Conservation (phyloP, 2,113 vertebrate species). For the Lichenostomus cassidix region DNA sequence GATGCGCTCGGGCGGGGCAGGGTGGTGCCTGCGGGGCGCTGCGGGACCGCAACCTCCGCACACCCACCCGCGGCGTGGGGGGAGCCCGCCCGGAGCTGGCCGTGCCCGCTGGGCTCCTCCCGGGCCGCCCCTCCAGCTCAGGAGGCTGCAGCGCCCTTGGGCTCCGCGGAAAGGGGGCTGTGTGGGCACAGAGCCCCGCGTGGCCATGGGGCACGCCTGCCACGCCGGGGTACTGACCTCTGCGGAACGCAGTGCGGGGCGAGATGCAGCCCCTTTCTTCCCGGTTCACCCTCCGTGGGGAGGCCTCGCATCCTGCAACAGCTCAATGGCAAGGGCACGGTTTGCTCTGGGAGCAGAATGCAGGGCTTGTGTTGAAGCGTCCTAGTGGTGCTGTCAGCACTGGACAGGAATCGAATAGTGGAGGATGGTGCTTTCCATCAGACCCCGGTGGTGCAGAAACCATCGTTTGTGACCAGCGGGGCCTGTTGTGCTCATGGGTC, state of each 20-base stretch:
- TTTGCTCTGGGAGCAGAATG: not conserved
- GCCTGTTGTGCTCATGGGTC: not conserved
- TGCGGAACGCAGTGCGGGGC: not conserved
- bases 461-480: rapidly evolving
- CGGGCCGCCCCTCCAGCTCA: not conserved
- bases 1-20: not conserved
- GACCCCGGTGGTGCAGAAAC: not conserved
- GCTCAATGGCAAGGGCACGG: rapidly evolving
- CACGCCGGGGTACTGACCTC: not conserved
- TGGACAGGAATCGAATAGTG: rapidly evolving
- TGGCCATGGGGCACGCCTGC: not conserved
- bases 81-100: not conserved
- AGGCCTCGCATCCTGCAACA: not conserved
- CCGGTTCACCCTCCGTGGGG: too few relatives aligned
- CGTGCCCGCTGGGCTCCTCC: not conserved
- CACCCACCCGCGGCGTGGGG: not conserved
- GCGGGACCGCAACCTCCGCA: not conserved
- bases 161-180: not conserved
- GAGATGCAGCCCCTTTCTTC: not conserved
- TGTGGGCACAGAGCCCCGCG: not conserved
- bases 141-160: not conserved
- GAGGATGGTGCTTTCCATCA: not conserved
- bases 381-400: not conserved
- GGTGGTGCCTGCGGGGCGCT: not conserved
- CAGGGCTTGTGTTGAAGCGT: not conserved